Base-by-base conservation (phyloP, 1,140 invertebrate species). In the Conus betulinus region DNA sequence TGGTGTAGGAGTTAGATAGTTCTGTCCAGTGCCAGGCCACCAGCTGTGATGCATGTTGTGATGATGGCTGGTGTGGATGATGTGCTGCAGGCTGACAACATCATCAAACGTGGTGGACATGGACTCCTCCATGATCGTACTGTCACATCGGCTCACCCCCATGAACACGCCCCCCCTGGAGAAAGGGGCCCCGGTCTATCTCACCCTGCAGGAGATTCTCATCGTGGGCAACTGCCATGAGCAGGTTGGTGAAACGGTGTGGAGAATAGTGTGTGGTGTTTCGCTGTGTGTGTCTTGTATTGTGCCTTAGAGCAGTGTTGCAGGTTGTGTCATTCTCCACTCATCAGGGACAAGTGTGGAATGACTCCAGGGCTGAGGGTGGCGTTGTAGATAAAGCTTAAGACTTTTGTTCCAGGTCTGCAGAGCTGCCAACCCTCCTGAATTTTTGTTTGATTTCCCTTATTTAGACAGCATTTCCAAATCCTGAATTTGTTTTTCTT, bases 191-290 rank as follows among this genome's bases (percentile, higher is more conserved):
- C 97, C 97, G 89, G 92, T 93, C 52, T 94, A 95, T 87, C 96
- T 99, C 87, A 97, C 97, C 71, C 96, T 99, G 27, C 98, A 99
- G 96, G 99, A 99, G 96, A 98, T 99, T 90, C 96, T 99, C 55
- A 98, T 99, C 90, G 97, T 99, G 84, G 98, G 99, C 74, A 99
- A 98, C 94, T 98, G 97, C 92, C 97, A 97, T 91, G 98, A 99
- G 94, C 98, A 99, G 96, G 96, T 96, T 91, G 88, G 88, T 53
- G 60, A 25, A 3, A 57, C 27, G 25, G 20, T 52, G 27, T 52
- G 8, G 39, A 3, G 11, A 27, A 1, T n/a, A 11, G 6, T 15
- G 20, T 82, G 27, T 20, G 4, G 8, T 23, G 15, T 11, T 39
- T 23, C 10, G 39, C 39, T 1, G 39, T 39, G 39, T 53, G 6